Percentiles rank a stretch among this genome's conserved stretches.
Evolutionary conservation across 2,113 vertebrate species (phyloP).

Genomic region (Neotoma lepida): DNA sequence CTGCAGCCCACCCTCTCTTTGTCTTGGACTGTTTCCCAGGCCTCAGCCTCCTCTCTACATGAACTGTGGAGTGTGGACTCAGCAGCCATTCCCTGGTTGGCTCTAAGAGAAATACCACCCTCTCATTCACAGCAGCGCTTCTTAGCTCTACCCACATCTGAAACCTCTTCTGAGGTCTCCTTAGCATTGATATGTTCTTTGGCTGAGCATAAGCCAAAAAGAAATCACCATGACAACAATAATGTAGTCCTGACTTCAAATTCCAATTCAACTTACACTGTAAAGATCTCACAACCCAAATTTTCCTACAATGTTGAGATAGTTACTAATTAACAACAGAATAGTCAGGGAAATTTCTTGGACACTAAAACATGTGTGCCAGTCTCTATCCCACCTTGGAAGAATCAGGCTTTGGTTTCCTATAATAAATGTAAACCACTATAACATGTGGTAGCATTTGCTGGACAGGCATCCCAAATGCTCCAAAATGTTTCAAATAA

Average conservation of each 20-base stretch:
- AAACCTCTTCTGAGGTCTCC: background rate
- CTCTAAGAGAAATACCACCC: background rate
- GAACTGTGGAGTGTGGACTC: background rate
- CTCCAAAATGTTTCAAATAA: background rate
- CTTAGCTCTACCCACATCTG: background rate
- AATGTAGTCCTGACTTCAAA: background rate
- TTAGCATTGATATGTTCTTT: background rate
- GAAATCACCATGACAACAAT: background rate
- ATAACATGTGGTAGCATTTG: background rate
- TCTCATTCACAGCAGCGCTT: background rate
- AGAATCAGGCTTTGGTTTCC: too few species aligned
- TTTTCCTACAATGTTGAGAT: background rate
- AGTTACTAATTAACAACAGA: background rate
- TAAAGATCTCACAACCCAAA: background rate
- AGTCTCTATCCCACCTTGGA: background rate
- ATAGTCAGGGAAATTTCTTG: background rate
- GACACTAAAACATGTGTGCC: background rate
- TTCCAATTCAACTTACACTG: background rate
- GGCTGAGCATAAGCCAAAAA: background rate
- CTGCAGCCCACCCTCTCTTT: background rate
- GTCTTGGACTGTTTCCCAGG: background rate
- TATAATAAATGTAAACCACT: background rate
- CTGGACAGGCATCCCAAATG: background rate
- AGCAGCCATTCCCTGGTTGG: background rate
- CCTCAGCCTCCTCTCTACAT: background rate